Evolutionary conservation across 2,888 invertebrate genomes (phyloP).

Genomic region (Drosophila mimetica): DNA sequence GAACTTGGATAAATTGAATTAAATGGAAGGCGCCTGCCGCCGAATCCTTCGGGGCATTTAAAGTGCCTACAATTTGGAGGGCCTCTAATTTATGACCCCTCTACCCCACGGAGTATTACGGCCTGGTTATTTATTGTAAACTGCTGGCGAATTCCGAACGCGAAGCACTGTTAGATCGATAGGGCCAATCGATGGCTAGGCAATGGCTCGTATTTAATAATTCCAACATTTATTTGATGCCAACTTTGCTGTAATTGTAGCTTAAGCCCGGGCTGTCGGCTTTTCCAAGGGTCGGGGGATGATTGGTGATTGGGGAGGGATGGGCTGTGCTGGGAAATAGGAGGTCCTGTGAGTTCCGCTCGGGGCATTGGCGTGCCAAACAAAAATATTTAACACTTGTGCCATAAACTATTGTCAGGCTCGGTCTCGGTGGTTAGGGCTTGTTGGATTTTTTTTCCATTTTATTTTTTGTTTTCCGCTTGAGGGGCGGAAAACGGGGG

Average conservation of each 20-base stretch:
- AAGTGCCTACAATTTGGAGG: constrained; percentile 64
- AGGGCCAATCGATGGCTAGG: constrained; percentile 53
- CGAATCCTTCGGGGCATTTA: constrained; percentile 45
- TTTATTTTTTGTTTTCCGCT: constrained; percentile 9
- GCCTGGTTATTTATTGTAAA: constrained; percentile 73
- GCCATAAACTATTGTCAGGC: constrained; percentile 76
- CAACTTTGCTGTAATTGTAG: constrained; percentile 71
- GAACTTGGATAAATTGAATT: constrained; percentile 66
- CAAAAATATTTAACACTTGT: constrained; percentile 77
- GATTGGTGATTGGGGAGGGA: background rate
- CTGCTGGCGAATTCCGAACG: constrained; percentile 49
- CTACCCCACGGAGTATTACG: constrained; percentile 38
- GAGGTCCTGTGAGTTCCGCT: constrained; percentile 22
- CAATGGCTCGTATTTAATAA: constrained; percentile 75
- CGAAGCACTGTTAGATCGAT: constrained; percentile 71
- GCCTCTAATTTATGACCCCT: constrained; percentile 59
- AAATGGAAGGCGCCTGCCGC: constrained; percentile 51
- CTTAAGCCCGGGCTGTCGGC: constrained; percentile 56
- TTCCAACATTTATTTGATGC: constrained; percentile 75
- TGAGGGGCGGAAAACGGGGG: background rate
- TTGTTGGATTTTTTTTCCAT: constrained; percentile 1
- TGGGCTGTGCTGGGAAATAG: background rate
- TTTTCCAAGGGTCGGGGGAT: constrained; percentile 8
- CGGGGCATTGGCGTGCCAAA: constrained; percentile 69
- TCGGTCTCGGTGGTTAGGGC: constrained; percentile 22